Conservation (phyloP, 2,113 vertebrate species). For the Zosterops lateralis region DNA sequence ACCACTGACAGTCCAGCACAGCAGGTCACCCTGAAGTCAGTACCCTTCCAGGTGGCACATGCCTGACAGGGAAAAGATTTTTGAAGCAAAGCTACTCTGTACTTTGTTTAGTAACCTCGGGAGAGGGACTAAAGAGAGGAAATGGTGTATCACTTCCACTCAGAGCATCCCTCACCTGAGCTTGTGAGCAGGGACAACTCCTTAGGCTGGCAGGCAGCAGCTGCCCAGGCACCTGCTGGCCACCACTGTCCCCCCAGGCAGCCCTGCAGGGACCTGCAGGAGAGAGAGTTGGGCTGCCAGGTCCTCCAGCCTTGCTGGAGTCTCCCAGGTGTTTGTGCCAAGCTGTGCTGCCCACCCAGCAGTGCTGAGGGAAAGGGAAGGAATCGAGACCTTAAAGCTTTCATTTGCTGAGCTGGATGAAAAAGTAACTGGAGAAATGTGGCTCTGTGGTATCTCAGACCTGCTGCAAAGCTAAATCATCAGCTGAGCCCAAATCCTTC, state of each 20-base stretch:
- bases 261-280: background rate
- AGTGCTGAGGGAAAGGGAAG: background rate
- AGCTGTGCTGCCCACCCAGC: background rate
- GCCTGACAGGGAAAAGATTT: background rate
- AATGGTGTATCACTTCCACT: background rate
- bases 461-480: background rate
- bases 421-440: background rate
- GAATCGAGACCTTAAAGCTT: background rate
- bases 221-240: background rate
- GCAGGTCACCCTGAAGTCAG: background rate
- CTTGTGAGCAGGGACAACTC: background rate
- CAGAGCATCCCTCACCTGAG: background rate
- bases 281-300: background rate
- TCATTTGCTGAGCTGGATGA: background rate
- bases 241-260: background rate
- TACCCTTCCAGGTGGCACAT: fast-evolving
- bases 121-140: background rate
- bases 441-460: background rate
- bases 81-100: background rate
- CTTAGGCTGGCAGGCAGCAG: background rate
- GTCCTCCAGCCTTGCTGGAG: background rate
- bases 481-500: background rate
- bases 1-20: background rate
- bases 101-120: fast-evolving
- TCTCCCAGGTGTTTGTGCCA: background rate